Evolutionary conservation across 2,113 vertebrate species (phyloP), one percentile per base, ranked within the genome.

Genomic region (rabbit (Oryctolagus cuniculus)): DNA sequence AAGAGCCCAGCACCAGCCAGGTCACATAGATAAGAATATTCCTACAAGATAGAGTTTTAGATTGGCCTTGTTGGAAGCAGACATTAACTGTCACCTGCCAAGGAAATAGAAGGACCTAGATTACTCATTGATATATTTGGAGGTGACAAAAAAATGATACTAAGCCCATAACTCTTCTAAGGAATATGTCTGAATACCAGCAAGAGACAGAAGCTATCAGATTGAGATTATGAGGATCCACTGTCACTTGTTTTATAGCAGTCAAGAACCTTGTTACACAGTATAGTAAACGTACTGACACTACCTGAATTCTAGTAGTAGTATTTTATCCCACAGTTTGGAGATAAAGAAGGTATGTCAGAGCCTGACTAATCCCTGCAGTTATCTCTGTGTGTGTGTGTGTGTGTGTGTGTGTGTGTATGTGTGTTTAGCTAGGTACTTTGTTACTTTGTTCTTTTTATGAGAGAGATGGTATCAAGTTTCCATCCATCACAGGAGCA

Each of bases 81-180:
- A 91, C 89, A 66, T 80, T 95, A 96, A 90, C 78, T 90, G 90
- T 93, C 70, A 96, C 79, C 74, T 95, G 93, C 85, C 84, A 96
- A 90, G 74, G 74, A 95, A 97, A 88, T 25, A 64, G 81, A 44
- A 94, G 81, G 31, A 64, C 74, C 44, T 27, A 53, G 78, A 75
- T 67, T 58, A 93, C 73, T 90, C 89, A 93, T 91, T 96, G 96
- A 92, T 90, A 83, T 94, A 87, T 94, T 96, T 96, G 78, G 82
- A 97, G 66, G 93, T 96, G 95, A 96, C 44, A 94, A 94, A 97
- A 93, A 95, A 95, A 84, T 96, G 96, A 96, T 74, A 90, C 58
- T 78, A 91, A 95, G 36, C 79, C 29, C 6, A 10, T 90, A 78
- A 63, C 85, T 88, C 89, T 95, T 95, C 80, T 91, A 82, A 69